Base-by-base conservation (phyloP, 2,113 vertebrate genomes). In the Diglossa brunneiventris region DNA sequence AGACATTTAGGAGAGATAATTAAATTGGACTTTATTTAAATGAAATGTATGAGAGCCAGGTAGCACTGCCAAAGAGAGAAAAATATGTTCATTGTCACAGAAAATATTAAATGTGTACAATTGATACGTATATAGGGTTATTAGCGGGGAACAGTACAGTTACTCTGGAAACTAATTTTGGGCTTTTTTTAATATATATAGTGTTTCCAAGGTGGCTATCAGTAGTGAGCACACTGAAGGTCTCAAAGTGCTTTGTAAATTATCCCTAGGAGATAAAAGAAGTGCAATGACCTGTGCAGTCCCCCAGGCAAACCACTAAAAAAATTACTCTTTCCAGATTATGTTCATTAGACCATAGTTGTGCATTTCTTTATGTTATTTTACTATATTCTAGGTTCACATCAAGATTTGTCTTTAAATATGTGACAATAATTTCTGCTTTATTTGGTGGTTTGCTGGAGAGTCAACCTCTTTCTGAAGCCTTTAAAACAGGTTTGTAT, bases 11-110 rank as follows among this genome's bases (percentile, higher is more conserved):
- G 8, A 39, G 33, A 91, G 67, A 88, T 91, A 80, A 90, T 92
- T 92, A 92, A 83, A 79, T 27, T 90, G 72, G 30, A 83, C 87
- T 90, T 83, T 83, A 85, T 85, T 91, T 88, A 88, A 95, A 91
- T 85, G 17, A 83, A 83, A 89, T 59, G 15, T 47, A 55, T 85
- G 42, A 88, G 59, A 86, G 75, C 7, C 37, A 82, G 67, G 75
- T 88, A 92, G 47, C n/a, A 69, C 16, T 47, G 70, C 47, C n/a
- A 92, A 89, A 80, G 37, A 89, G 67, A 61, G 21, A 64, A 83
- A 95, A 79, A 85, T 33, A 1, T 76, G 23, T 55, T 89, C 13
- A 58, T 69, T 80, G 27, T 80, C 30, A 69, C 37, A 62, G 70
- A 46, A 89, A 85, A 69, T 77, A 70, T 47, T 42, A 79, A 69